These are phyloP conservation scores for Mesoclemmys tuberculata DNA, from an alignment of 2,113 vertebrate genomes.

Conservation along the genomic window DNA sequence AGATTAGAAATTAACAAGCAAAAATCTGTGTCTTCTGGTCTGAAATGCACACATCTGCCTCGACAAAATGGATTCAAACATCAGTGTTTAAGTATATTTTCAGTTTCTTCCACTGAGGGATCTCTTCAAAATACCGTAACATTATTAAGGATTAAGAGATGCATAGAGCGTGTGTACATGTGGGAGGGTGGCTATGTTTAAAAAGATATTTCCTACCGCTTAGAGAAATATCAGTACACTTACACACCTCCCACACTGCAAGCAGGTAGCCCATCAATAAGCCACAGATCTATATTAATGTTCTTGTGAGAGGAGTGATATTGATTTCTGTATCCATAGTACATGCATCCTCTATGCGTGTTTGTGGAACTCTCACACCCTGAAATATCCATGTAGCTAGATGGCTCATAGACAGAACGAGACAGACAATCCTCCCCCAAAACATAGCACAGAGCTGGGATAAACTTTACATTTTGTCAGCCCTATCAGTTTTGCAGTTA, in stretches of 20 bases:
- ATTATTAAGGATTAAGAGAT: not conserved
- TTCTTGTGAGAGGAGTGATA: slow-evolving; percentile 48
- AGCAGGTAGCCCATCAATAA: not conserved
- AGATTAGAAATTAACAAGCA: not conserved
- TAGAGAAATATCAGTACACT: slow-evolving; percentile 31
- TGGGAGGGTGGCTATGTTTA: not conserved
- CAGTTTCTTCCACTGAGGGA: not conserved
- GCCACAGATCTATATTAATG: slow-evolving; percentile 36
- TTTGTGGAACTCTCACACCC: slow-evolving; percentile 54
- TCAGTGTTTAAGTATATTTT: not conserved
- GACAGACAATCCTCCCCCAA: slow-evolving; percentile 55
- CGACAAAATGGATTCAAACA: not conserved
- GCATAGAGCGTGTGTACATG: fast-evolving
- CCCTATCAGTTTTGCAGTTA: not conserved
- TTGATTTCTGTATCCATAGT: slow-evolving; percentile 20
- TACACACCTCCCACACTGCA: slow-evolving; percentile 36
- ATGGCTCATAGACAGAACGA: slow-evolving; percentile 24
- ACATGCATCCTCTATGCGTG: slow-evolving; percentile 62
- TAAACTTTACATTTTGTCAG: not conserved
- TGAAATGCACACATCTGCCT: not conserved
- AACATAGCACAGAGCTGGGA: not conserved
- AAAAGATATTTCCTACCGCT: slow-evolving; percentile 24
- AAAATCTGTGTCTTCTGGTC: not conserved
- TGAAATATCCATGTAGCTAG: slow-evolving; percentile 49
- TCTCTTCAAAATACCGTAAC: not conserved